A percentile compares a stretch with the other conserved stretches of the same genome.
phyloP scores from a whole-genome alignment of 2,113 vertebrate genomes.

The Syrrhaptes paradoxus region DNA sequence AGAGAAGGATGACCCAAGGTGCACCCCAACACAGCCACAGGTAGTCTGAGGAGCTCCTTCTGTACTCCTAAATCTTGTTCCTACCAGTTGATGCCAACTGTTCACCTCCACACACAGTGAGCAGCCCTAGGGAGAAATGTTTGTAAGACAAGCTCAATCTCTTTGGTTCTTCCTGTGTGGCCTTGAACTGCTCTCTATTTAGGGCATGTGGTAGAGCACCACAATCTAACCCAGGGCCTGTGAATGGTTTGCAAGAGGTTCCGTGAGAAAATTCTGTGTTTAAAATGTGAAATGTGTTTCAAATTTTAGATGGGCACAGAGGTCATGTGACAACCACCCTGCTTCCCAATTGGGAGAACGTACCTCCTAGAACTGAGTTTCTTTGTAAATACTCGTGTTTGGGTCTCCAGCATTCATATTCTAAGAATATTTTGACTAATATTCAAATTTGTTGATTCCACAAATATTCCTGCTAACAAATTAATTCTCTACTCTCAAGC shows the following conservation, averaged over 20 bases:
- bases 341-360: background rate
- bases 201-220: conserved; percentile 46
- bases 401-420: background rate
- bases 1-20: background rate
- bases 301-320: conserved; percentile 44
- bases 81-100: background rate
- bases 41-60: background rate
- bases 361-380: background rate
- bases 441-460: background rate
- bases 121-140: background rate
- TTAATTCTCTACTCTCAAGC: background rate
- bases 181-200: conserved; percentile 41
- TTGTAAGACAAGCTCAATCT: background rate
- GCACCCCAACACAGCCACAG: background rate
- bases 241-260: conserved; percentile 61
- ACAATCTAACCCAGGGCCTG: conserved; percentile 52
- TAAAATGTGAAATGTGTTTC: conserved; percentile 66
- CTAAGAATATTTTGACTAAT: background rate
- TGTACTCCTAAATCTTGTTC: background rate
- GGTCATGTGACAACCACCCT: background rate
- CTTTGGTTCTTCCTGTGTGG: conserved; percentile 60
- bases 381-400: background rate
- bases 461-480: background rate
- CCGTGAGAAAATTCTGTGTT: conserved; percentile 57
- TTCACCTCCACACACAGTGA: background rate